phyloP scores from a whole-genome alignment of 1,140 invertebrate genomes.

The Hestina assimilis region DNA sequence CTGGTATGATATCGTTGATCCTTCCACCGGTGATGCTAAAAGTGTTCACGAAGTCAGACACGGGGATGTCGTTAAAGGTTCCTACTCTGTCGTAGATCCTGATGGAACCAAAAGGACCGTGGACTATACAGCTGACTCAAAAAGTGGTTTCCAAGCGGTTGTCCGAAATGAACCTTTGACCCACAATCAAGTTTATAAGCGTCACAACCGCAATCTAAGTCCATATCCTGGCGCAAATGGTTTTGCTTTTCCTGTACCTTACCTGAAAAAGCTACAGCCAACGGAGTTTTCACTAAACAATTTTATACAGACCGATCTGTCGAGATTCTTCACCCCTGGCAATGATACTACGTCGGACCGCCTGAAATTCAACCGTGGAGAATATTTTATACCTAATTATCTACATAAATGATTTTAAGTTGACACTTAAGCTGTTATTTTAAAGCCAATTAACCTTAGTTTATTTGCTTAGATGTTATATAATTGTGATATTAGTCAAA shows the following conservation, averaged over 20 bases:
- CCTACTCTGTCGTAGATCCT: constrained; percentile 80
- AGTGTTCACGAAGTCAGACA: constrained; percentile 79
- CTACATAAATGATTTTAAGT: constrained; percentile 14
- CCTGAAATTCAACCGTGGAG: constrained; percentile 24
- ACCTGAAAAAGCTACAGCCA: neutral
- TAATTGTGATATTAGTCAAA: neutral
- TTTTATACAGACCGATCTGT: constrained; percentile 12
- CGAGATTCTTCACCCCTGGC: constrained; percentile 33
- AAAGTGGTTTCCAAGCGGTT: constrained; percentile 84
- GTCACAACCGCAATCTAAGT: neutral
- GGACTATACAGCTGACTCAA: constrained; percentile 84
- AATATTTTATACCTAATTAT: constrained; percentile 41
- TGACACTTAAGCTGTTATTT: neutral
- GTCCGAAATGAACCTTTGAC: constrained; percentile 72
- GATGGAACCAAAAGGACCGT: constrained; percentile 84
- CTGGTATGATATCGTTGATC: constrained; percentile 78
- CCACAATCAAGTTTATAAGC: neutral
- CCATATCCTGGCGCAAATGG: neutral
- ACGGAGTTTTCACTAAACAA: constrained; percentile 12
- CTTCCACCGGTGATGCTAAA: constrained; percentile 80
- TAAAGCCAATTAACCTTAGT: neutral
- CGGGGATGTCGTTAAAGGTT: constrained; percentile 80
- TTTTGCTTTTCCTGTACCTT: constrained; percentile 1
- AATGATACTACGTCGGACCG: constrained; percentile 20
- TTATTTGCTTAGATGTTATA: neutral